Percentiles rank a stretch among this genome's conserved stretches.
Evolutionary conservation across 2,888 invertebrate genomes (phyloP).

Genomic region (Anticlea derivata): DNA sequence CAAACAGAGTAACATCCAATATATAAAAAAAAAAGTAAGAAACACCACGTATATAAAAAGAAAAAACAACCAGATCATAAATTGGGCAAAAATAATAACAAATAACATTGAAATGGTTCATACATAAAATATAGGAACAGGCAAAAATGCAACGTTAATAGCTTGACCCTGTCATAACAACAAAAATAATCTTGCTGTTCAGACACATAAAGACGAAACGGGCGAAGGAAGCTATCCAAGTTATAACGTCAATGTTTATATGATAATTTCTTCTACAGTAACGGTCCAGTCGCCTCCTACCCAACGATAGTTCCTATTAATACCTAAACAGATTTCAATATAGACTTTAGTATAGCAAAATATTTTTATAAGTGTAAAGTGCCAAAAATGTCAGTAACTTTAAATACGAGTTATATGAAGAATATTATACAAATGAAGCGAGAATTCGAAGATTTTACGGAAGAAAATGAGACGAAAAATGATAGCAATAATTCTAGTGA

Average conservation of each 20-base stretch:
- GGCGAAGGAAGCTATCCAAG: conserved; percentile 17
- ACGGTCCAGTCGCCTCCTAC: conserved; percentile 76
- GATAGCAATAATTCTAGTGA: conserved; percentile 73
- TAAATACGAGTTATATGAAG: conserved; percentile 71
- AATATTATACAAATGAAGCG: conserved; percentile 75
- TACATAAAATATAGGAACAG: too few relatives aligned
- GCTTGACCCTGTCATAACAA: too few relatives aligned
- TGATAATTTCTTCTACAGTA: conserved; percentile 20
- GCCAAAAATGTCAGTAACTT: conserved; percentile 73
- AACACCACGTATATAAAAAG: not conserved
- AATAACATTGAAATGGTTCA: too few relatives aligned
- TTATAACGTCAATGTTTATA: not conserved
- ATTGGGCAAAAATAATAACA: too few relatives aligned
- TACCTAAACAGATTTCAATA: conserved; percentile 79
- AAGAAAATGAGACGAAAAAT: conserved; percentile 59
- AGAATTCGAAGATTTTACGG: conserved; percentile 69
- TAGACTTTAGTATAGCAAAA: conserved; percentile 58
- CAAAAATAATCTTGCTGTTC: too few relatives aligned
- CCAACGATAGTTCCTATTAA: conserved; percentile 85
- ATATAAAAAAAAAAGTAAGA: not conserved
- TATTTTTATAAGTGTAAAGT: conserved; percentile 61
- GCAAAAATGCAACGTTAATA: too few relatives aligned
- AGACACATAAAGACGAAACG: conserved; percentile 19
- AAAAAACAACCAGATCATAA: not conserved
- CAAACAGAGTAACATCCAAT: not conserved